Evolutionary conservation across 2,797 vertebrate genomes (phyloP), one percentile per base, ranked within the genome.

Genomic region (Microtus obscurus): DNA sequence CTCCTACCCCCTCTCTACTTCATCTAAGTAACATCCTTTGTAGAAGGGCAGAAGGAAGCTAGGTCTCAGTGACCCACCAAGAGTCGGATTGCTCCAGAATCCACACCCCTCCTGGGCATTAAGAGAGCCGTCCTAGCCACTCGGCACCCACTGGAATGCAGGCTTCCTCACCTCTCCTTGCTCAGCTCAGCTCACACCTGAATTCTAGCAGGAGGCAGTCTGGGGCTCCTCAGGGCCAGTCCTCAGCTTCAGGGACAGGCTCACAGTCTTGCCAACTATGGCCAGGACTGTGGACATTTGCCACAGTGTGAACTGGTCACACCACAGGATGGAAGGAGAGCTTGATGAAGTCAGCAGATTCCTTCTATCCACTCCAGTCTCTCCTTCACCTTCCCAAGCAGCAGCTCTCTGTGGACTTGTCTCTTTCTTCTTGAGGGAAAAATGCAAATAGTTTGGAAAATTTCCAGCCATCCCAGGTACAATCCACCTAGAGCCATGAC

Each of bases 251-350:
- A 14, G 83, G 43, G 34, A 6, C 1, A 0, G 10, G 40, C 16
- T 51, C n/a, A 0, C 3, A 2, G 5, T 6, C 14, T 0, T 0
- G 1, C 1, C 65, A 8, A 1, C 6, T 0, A 0, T 0, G 1
- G 59, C 67, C 13, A 16, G 77, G 23, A 17, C 76, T 1, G 0
- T 13, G 48, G 5, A 1, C 23, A 4, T 25, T 43, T 4, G 14
- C 11, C 37, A 0, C 21, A 0, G 63, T 10, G 56, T 12, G 31
- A 56, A 56, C 6, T 5, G 13, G 19, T 0, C 53, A 34, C 2
- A 34, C 11, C 69, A 0, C 0, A 10, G 5, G 0, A 2, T 0
- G 2, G 19, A 13, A 76, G 43, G 3, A 7, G 0, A 56, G 17
- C 31, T 13, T 48, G 31, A n/a, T 16, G 1, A 40, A 2, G 10